Evolutionary conservation across 2,888 invertebrate genomes (phyloP).

Genomic region (Cantharis rufa): DNA sequence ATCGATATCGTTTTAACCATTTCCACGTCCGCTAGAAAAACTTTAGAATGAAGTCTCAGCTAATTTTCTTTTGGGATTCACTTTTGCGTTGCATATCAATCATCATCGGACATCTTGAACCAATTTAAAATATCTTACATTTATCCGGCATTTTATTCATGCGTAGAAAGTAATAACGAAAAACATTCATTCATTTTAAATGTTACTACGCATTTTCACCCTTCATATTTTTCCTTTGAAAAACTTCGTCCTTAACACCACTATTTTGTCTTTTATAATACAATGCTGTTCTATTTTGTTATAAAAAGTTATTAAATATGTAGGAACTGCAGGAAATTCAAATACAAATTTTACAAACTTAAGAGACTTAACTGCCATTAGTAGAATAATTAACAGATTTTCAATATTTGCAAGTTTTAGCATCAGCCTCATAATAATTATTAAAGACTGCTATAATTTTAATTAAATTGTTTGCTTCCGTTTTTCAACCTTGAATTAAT

Average conservation of each 20-base stretch:
- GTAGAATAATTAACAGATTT: too few relatives aligned
- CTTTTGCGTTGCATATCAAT: conserved; percentile 15
- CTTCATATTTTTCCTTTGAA: not conserved
- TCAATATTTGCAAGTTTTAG: too few relatives aligned
- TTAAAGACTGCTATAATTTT: too few relatives aligned
- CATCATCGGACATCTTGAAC: conserved; percentile 2
- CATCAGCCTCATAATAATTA: too few relatives aligned
- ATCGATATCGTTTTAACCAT: conserved; percentile 7
- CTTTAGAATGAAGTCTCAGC: conserved; percentile 11
- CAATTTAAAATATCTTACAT: not conserved
- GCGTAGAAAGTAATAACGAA: not conserved
- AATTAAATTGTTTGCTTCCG: too few relatives aligned
- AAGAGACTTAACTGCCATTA: too few relatives aligned
- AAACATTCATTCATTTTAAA: not conserved
- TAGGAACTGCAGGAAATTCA: too few relatives aligned
- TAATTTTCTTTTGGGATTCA: conserved; percentile 19
- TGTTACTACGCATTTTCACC: not conserved
- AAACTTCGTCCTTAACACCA: not conserved
- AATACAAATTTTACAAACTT: too few relatives aligned
- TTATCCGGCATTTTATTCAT: not conserved
- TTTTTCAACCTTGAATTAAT: too few relatives aligned
- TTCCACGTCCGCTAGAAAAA: not conserved
- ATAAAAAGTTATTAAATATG: too few relatives aligned
- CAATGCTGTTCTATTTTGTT: not conserved
- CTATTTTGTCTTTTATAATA: not conserved